A percentile compares a stretch with the other conserved stretches of the same genome.
Evolutionary conservation across 2,888 invertebrate species (phyloP).

Genomic region (Zhuqinia jingwanae): DNA sequence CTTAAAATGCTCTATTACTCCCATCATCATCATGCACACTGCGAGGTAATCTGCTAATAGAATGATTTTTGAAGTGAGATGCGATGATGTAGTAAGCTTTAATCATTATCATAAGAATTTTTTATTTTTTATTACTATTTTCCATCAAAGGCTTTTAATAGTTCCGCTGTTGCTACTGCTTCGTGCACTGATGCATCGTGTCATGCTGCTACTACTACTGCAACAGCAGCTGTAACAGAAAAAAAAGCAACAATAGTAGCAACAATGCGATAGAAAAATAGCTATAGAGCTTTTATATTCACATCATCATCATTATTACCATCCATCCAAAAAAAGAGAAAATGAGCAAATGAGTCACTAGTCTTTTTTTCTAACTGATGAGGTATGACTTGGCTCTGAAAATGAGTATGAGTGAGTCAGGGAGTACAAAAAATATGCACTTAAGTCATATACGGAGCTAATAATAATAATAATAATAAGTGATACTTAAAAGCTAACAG

Average conservation of each 20-base stretch:
- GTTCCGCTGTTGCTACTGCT: conserved; percentile 7
- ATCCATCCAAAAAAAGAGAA: conserved; percentile 39
- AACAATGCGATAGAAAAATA: background rate
- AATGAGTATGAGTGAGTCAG: no score
- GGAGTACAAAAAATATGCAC: background rate
- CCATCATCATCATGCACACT: no score
- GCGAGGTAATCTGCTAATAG: no score
- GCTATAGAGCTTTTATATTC: background rate
- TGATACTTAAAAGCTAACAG: conserved; percentile 14
- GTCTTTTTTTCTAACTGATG: background rate
- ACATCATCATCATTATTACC: background rate
- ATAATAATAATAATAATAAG: conserved; percentile 22
- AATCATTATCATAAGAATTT: no score
- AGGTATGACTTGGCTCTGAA: conserved; percentile 34
- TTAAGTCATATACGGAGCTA: conserved; percentile 1
- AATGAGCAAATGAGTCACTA: conserved; percentile 25
- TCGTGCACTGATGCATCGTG: background rate
- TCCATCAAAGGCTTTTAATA: no score
- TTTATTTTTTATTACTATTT: no score
- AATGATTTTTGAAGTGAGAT: no score
- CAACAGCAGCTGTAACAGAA: conserved; percentile 27
- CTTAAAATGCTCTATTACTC: no score
- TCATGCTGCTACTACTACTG: conserved; percentile 13
- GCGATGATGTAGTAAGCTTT: no score
- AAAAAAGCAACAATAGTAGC: background rate